phyloP scores from a whole-genome alignment of 1,140 invertebrate genomes.

The Polypedilum pembai region DNA sequence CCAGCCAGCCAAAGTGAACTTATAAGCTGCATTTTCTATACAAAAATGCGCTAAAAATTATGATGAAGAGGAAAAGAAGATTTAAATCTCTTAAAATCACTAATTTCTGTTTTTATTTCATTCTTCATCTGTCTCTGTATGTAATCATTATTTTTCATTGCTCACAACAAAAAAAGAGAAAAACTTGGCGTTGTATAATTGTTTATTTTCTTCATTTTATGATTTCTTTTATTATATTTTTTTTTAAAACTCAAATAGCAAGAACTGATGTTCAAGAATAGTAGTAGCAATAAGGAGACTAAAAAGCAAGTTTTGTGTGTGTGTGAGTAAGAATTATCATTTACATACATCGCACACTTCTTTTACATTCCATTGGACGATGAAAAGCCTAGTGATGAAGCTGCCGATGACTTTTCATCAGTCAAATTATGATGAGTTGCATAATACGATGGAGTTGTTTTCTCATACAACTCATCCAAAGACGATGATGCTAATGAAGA shows the following conservation, averaged over 20 bases:
- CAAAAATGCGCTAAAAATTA: too few species aligned
- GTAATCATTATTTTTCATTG: conserved; percentile 19
- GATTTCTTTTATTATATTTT: not conserved
- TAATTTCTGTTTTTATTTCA: conserved; percentile 19
- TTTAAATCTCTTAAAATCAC: conserved; percentile 19
- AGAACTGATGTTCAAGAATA: not conserved
- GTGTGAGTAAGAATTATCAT: not conserved
- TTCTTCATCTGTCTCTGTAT: conserved; percentile 8
- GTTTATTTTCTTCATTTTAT: not conserved
- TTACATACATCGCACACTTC: conserved; percentile 9
- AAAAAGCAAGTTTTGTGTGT: not conserved
- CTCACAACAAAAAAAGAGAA: not conserved
- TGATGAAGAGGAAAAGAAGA: not conserved
- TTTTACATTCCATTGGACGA: conserved; percentile 9
- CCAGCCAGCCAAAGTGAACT: too few species aligned
- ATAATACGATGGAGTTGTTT: not conserved
- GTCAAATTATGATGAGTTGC: conserved; percentile 22
- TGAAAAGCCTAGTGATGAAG: conserved; percentile 7
- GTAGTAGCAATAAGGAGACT: not conserved
- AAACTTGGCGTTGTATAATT: not conserved
- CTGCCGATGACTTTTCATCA: conserved; percentile 2
- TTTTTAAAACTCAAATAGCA: not conserved
- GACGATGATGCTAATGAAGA: conserved; percentile 11
- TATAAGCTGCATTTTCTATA: too few species aligned
- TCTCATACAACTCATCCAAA: conserved; percentile 19